Percentiles rank a stretch among this genome's conserved stretches.
Conservation (phyloP, 1,140 invertebrate genomes). For the Chironomus striatipennis region DNA sequence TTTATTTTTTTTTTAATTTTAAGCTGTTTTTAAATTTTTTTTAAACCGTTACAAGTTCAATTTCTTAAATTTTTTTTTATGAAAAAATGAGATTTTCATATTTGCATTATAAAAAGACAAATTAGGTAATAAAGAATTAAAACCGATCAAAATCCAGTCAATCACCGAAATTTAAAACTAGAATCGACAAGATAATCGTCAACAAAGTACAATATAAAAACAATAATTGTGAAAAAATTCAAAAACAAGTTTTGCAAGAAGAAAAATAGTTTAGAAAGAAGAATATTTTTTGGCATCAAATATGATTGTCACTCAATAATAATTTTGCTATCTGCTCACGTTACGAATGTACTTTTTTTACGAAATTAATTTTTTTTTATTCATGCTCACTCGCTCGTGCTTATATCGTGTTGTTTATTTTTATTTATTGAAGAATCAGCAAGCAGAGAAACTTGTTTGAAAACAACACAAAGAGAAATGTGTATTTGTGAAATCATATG, state of each 20-base stretch:
- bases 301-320: neutral
- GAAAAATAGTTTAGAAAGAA: neutral
- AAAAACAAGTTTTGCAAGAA: neutral
- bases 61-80: no score
- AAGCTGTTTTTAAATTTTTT: no score
- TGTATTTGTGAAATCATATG: no score
- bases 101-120: no score
- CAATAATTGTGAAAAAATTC: neutral
- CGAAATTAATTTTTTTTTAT: neutral
- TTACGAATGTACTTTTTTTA: neutral
- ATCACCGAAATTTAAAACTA: no score
- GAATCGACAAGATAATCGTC: neutral
- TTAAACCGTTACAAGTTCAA: no score
- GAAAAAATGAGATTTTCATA: no score
- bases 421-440: constrained; percentile 5
- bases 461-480: neutral
- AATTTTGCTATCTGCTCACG: constrained; percentile 6
- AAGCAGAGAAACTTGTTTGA: neutral
- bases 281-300: neutral
- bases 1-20: no score
- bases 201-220: neutral
- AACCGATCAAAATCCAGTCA: no score
- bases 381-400: constrained; percentile 1
- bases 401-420: constrained; percentile 14
- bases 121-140: no score